These are phyloP conservation scores for Euproctis similis DNA, from an alignment of 2,888 invertebrate species.

Conservation along the genomic window DNA sequence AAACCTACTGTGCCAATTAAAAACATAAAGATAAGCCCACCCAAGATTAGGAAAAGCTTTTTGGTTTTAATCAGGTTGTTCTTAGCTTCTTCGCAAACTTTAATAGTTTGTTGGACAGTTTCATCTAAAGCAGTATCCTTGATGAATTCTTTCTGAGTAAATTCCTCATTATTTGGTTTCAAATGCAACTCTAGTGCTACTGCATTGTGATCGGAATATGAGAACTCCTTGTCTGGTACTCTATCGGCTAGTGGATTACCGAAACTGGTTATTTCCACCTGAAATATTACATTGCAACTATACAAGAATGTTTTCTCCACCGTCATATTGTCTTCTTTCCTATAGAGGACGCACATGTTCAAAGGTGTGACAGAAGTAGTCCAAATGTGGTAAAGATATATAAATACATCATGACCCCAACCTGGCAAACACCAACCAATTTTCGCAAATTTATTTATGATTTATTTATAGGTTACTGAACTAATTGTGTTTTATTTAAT, in stretches of 20 bases:
- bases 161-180: slow-evolving; percentile 22
- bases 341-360: too few species aligned
- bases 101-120: slow-evolving; percentile 75
- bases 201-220: slow-evolving; percentile 95
- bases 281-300: too few species aligned
- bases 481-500: too few species aligned
- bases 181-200: slow-evolving; percentile 76
- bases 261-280: slow-evolving; percentile 69
- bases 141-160: slow-evolving; percentile 22
- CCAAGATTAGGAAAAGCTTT: slow-evolving; percentile 68
- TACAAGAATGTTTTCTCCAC: too few species aligned
- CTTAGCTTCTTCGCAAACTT: slow-evolving; percentile 76
- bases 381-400: too few species aligned
- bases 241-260: slow-evolving; percentile 82
- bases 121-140: slow-evolving; percentile 33
- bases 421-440: too few species aligned
- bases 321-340: too few species aligned
- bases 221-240: slow-evolving; percentile 82
- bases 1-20: slow-evolving; percentile 68
- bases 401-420: too few species aligned
- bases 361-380: too few species aligned
- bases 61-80: slow-evolving; percentile 63
- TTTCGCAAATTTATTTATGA: too few species aligned
- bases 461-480: too few species aligned
- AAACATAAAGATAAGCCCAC: slow-evolving; percentile 67